phyloP scores from a whole-genome alignment of 2,888 invertebrate species.

The Thysanoteuthis rhombus region DNA sequence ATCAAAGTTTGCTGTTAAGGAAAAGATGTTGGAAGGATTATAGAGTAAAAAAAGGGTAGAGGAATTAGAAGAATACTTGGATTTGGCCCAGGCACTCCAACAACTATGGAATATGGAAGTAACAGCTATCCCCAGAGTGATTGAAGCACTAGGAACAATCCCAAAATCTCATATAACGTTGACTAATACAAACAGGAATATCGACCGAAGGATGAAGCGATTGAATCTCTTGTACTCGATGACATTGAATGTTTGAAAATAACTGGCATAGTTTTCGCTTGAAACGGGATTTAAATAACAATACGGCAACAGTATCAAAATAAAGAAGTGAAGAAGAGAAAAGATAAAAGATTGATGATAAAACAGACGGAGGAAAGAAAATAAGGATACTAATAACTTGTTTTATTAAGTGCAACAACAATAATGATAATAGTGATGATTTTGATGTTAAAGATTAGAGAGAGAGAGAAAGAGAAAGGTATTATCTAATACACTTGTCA shows the following conservation, averaged over 20 bases:
- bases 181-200: background rate
- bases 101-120: background rate
- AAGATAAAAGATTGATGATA: background rate
- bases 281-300: background rate
- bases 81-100: slow-evolving; percentile 12
- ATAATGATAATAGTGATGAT: background rate
- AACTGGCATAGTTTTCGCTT: background rate
- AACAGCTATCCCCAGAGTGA: background rate
- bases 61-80: background rate
- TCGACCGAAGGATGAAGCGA: background rate
- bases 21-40: background rate
- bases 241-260: background rate
- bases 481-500: no score
- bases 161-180: background rate
- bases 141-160: slow-evolving; percentile 12
- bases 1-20: no score
- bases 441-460: no score
- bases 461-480: no score
- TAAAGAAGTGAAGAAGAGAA: background rate
- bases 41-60: background rate
- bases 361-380: accelerated
- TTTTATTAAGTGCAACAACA: no score
- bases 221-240: background rate
- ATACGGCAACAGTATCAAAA: background rate
- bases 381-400: background rate